Evolutionary conservation across 2,113 vertebrate species (phyloP).

Genomic region (Andinoacara biseriatus): DNA sequence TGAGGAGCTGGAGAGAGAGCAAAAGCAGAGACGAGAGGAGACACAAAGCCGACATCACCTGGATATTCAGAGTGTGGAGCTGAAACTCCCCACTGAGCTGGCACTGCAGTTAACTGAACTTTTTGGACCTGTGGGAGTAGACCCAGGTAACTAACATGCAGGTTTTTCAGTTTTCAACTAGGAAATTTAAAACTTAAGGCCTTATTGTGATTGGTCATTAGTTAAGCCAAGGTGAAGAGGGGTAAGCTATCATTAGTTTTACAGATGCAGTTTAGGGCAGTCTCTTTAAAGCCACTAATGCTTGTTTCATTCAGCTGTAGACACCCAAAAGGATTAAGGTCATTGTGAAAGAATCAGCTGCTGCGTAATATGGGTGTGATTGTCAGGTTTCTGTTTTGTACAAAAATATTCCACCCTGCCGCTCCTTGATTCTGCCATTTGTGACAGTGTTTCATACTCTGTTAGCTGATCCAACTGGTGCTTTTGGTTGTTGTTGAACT

Average conservation of each 20-base stretch:
- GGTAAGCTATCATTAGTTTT: background rate
- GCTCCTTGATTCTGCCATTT: background rate
- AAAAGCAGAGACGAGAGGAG: conserved; percentile 11
- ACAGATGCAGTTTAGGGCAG: background rate
- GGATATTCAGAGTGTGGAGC: conserved; percentile 89
- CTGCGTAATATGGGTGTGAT: background rate
- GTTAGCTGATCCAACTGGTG: background rate
- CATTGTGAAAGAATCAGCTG: background rate
- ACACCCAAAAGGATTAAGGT: background rate
- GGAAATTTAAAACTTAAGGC: background rate
- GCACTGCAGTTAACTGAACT: conserved; percentile 93
- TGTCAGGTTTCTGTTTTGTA: background rate
- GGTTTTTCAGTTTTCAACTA: background rate
- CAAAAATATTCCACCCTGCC: background rate
- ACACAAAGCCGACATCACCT: conserved; percentile 64
- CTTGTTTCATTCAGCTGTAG: background rate
- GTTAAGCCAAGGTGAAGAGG: background rate
- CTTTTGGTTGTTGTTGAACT: background rate
- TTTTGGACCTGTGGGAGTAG: conserved; percentile 94
- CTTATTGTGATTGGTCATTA: background rate
- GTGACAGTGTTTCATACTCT: background rate
- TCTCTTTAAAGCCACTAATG: background rate
- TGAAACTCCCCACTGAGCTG: conserved; percentile 91
- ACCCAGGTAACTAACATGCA: conserved; percentile 86
- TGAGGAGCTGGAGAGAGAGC: conserved; percentile 59